Base-by-base conservation (phyloP, 2,113 vertebrate genomes). In the Dromas ardeola region DNA sequence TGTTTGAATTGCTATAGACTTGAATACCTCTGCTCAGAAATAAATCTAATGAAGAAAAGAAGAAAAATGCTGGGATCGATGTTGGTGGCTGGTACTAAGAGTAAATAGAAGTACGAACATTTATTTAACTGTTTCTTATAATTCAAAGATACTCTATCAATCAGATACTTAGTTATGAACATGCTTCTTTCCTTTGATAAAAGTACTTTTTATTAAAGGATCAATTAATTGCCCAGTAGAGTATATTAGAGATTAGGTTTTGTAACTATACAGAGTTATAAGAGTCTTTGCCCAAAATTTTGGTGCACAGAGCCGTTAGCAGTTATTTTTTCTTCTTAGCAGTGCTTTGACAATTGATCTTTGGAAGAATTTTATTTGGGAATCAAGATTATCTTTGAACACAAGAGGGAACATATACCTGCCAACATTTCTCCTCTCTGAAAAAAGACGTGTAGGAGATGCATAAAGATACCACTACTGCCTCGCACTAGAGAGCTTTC, bases 1-100 rank as follows among this genome's bases (percentile, higher is more conserved):
- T 90, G 61, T 93, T 96, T 90, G 73, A 95, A 11, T 90, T 95
- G 86, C 81, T 83, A 6, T 74, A 17, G 74, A 84, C 67, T 87
- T 66, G 73, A 72, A 53, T 80, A 45, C 6, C 36, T 90, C 53
- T 49, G 36, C 36, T 93, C 66, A 56, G 67, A 72, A 94, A 83
- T 86, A 88, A 95, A 90, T 88, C 45, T 83, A 56, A 65, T 69
- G 65, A 79, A 67, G 71, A 84, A 71, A 80, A 77, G 38, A 79
- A 49, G 32, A 71, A 61, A 87, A 91, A 40, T 38, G 26, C 16
- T 80, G 36, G 29, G 10, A 70, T 79, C 4, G 2, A 2, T 84
- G 27, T 56, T 79, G 50, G 14, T 84, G 40, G 18, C 45, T 93
- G 21, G 29, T 81, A 71, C 69, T 69, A 65, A 32, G 10, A 72